Base-by-base conservation (phyloP, 1,140 invertebrate genomes). In the Zophobas morio region DNA sequence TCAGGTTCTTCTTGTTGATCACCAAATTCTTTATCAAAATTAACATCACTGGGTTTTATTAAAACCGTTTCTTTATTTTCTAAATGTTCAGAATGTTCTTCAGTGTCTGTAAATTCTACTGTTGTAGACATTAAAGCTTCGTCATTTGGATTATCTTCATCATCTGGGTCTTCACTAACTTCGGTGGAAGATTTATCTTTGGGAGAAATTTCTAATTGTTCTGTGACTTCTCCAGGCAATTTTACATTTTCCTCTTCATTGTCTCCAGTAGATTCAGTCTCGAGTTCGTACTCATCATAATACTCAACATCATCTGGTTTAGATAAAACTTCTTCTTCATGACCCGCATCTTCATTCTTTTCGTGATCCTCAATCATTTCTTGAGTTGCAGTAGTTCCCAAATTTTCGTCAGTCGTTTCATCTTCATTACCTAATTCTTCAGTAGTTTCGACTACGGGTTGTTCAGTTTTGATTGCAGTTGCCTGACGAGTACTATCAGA, bases 311-410 rank as follows among this genome's bases (percentile, higher is more conserved):
- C 42, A 46, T 46, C 3, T 46, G 60, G 6, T 70, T 63, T 60
- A 6, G 57, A 60, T 33, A 60, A 0, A 8, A 88, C 85, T 81
- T 90, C 89, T 73, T 89, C 90, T 85, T 90, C 90, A 78, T 90
- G 89, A 77, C 90, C 87, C 0, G 89, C 85, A 63, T 90, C 90
- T 81, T 90, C 89, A 42, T 20, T 20, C 20, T 20, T 20, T 20
- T 20, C 20, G 20, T 20, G 20, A 20, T 20, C 20, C 20, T 20
- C 20, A 20, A 20, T 20, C 20, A 20, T 20, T 20, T 20, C 20
- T 20, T 20, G 20, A 20, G 20, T 20, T 20, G 20, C 20, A 20
- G 20, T 20, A 20, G 20, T 20, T 20, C 20, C 20, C 20, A 20
- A 20, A 20, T 20, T 20, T 20, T 20, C 20, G 20, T 20, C 20